These are phyloP conservation scores for Pseudomugil tenellus DNA, from an alignment of 2,797 vertebrate species.

Conservation along the genomic window DNA sequence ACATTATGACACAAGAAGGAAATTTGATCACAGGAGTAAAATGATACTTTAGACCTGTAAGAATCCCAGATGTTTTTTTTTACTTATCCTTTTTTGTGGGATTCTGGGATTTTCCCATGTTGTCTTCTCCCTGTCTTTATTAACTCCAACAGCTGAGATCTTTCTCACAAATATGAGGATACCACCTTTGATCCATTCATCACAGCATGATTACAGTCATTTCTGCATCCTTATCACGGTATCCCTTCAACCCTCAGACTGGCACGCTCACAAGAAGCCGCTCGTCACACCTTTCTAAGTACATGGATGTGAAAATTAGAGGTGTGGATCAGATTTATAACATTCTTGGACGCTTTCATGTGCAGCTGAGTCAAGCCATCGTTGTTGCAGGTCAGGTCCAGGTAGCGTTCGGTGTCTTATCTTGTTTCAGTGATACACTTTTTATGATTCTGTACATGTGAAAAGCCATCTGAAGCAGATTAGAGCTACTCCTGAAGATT, in stretches of 20 bases:
- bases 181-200: slow-evolving; percentile 67
- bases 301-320: slow-evolving; percentile 58
- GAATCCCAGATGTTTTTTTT: slow-evolving; percentile 25
- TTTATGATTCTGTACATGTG: slow-evolving; percentile 22
- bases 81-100: slow-evolving; percentile 19
- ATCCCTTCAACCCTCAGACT: slow-evolving; percentile 22
- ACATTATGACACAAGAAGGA: slow-evolving; percentile 49
- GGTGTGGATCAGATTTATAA: slow-evolving; percentile 56
- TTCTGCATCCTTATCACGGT: slow-evolving; percentile 32
- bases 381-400: slow-evolving; percentile 34
- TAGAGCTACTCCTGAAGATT: slow-evolving; percentile 32
- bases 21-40: slow-evolving; percentile 44
- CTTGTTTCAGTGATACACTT: slow-evolving; percentile 18
- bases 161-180: slow-evolving; percentile 48
- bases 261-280: slow-evolving; percentile 4
- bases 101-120: slow-evolving; percentile 65
- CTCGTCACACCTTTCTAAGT: slow-evolving; percentile 27
- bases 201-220: slow-evolving; percentile 69
- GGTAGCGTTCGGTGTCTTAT: slow-evolving; percentile 22
- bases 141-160: slow-evolving; percentile 46
- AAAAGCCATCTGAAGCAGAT: slow-evolving; percentile 48
- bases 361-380: slow-evolving; percentile 25
- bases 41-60: slow-evolving; percentile 21
- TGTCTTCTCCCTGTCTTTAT: slow-evolving; percentile 25
- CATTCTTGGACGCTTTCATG: slow-evolving; percentile 48